Conservation (phyloP, 2,888 invertebrate genomes). For the Nephrotoma guestfalica region DNA sequence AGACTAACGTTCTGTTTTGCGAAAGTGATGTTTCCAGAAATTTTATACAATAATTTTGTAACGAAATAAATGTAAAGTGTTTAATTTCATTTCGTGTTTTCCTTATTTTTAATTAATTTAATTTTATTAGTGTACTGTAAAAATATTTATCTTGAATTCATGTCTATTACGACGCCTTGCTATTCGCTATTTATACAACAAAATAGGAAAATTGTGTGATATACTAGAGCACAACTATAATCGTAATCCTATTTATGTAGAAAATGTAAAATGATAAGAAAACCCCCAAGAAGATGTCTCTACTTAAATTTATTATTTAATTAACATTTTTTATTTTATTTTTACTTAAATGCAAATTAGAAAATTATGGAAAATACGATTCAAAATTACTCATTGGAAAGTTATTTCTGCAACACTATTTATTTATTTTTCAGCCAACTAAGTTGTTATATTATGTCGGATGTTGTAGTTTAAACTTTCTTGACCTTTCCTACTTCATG, state of each 20-base stretch:
- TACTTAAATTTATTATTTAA: neutral
- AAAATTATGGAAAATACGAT: neutral
- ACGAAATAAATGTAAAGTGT: neutral
- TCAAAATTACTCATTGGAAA: neutral
- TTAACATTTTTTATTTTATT: neutral
- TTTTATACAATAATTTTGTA: too few species aligned
- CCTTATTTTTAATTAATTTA: neutral
- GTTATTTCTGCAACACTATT: neutral
- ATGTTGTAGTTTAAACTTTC: neutral
- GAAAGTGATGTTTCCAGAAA: too few species aligned
- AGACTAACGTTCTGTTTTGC: neutral
- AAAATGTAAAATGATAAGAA: neutral
- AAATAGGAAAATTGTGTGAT: neutral
- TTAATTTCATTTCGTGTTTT: neutral
- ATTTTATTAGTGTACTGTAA: neutral
- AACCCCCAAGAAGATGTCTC: neutral
- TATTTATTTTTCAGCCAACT: neutral
- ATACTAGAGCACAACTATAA: too few species aligned
- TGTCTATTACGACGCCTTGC: neutral
- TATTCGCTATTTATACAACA: neutral
- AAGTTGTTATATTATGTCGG: neutral
- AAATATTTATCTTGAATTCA: neutral
- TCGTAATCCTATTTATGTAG: neutral
- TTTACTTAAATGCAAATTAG: neutral
- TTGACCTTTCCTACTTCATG: neutral